A percentile compares a stretch with the other conserved stretches of the same genome.
Conservation (phyloP, 92 coral and sea anemone species). For the Palythoa grandiflora region DNA sequence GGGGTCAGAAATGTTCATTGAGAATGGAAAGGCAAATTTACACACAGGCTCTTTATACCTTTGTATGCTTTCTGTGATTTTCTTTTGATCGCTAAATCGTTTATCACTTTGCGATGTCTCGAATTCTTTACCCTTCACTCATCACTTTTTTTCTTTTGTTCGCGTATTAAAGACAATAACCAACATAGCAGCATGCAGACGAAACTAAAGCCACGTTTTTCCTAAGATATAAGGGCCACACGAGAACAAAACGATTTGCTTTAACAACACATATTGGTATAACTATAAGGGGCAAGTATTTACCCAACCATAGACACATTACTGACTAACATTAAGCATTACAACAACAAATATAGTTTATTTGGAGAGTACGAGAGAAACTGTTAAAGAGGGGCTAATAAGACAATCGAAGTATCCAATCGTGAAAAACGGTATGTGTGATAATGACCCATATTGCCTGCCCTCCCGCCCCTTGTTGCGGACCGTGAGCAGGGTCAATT, state of each 20-base stretch:
- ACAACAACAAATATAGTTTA: neutral
- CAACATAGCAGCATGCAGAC: neutral
- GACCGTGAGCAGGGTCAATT: too few species aligned
- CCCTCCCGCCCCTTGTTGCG: neutral
- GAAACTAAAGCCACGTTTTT: slow-evolving; percentile 33
- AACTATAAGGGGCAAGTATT: too few species aligned
- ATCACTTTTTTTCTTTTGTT: slow-evolving; percentile 19
- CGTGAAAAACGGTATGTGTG: neutral
- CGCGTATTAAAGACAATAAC: slow-evolving; percentile 21
- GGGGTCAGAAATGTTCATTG: neutral
- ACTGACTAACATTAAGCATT: neutral
- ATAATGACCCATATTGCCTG: neutral
- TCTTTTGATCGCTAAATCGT: slow-evolving; percentile 29
- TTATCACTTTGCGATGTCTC: slow-evolving; percentile 41
- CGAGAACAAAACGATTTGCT: neutral
- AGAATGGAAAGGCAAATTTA: neutral
- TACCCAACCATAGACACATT: neutral
- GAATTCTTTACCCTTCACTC: slow-evolving; percentile 34
- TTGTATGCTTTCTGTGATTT: slow-evolving; percentile 31
- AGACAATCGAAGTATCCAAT: neutral
- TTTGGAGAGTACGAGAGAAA: neutral
- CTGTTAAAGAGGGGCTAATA: neutral
- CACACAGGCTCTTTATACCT: slow-evolving; percentile 16
- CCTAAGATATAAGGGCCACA: slow-evolving; percentile 17
- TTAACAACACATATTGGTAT: neutral